Base-by-base conservation (phyloP, 2,888 invertebrate genomes). In the Odontocolon sp. region DNA sequence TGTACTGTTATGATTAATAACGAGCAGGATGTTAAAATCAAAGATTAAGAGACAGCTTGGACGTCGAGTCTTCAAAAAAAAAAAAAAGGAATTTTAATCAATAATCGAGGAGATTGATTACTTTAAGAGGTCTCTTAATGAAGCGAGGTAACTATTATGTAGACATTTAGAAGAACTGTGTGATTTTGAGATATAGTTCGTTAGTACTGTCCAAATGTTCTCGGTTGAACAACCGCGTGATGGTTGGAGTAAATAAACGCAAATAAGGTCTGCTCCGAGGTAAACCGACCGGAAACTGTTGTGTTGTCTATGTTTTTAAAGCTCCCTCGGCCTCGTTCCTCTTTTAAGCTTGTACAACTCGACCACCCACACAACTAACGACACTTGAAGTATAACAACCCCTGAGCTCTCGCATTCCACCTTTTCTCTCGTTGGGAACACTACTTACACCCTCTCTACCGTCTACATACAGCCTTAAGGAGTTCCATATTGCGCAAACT, bases 371-470 rank as follows among this genome's bases (percentile, higher is more conserved):
- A n/a, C n/a, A n/a, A n/a, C n/a, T n/a, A n/a, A n/a, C n/a, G n/a
- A n/a, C n/a, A n/a, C n/a, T n/a, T n/a, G n/a, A n/a, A n/a, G n/a
- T 38, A 59, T 45, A 57, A 64, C 70, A 64, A 64, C 50, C 64
- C 57, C 33, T 57, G 42, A 21, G 50, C 3, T 57, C 42, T 57
- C 26, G 63, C 36, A 40, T 52, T 36, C 54, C 23, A 52, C 45
- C 38, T 56, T 56, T 50, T 56, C 54, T 23, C 69, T 75, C 69
- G 63, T 52, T 75, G 57, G 50, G 26, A 50, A 33, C 26, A 45
- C 50, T 23, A 16, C 36, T 38, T 45, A 64, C 69, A 64, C 57
- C 64, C 68, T 57, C 40, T 59, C 42, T 69, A 69, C 54, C 63
- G 16, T 14, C 33, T n/a, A 31, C 28, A 31, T 16, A 8, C 61